phyloP scores from a whole-genome alignment of 2,113 vertebrate genomes.

The Pseudorasbora parva region DNA sequence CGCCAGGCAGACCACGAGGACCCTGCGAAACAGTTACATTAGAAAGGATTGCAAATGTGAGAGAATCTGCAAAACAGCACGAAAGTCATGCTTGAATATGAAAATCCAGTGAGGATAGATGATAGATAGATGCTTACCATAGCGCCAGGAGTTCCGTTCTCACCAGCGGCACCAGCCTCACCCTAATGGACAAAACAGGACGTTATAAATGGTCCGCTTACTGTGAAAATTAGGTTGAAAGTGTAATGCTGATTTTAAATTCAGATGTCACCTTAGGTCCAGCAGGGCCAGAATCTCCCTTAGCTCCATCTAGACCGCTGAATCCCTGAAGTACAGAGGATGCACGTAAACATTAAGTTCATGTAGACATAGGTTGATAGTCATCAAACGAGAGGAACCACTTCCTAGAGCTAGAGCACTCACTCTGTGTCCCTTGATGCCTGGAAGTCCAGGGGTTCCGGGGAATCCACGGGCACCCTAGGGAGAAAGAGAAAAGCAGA shows the following conservation, averaged over 20 bases:
- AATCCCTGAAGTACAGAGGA: slow-evolving; percentile 81
- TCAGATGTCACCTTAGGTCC: slow-evolving; percentile 90
- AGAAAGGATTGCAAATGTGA: not conserved
- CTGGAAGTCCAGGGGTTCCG: slow-evolving; percentile 95
- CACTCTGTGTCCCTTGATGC: slow-evolving; percentile 98
- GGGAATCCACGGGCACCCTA: slow-evolving; percentile 97
- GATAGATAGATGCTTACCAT: slow-evolving; percentile 86
- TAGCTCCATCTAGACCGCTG: slow-evolving; percentile 96
- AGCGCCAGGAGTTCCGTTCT: slow-evolving; percentile 94
- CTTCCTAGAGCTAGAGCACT: slow-evolving; percentile 68
- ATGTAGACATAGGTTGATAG: not conserved
- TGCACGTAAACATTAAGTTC: not conserved
- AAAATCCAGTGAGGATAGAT: not conserved
- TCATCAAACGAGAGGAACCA: not conserved
- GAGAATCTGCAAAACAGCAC: not conserved
- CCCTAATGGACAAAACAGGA: slow-evolving; percentile 75
- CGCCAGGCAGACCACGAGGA: slow-evolving; percentile 92
- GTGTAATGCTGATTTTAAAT: not conserved
- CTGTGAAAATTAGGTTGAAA: not conserved
- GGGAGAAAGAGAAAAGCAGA: not conserved
- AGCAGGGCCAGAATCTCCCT: slow-evolving; percentile 92
- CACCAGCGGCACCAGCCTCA: slow-evolving; percentile 88
- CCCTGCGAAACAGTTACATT: slow-evolving; percentile 75
- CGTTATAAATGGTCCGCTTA: slow-evolving; percentile 2
- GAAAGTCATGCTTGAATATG: not conserved